Percentiles rank a stretch among this genome's conserved stretches.
Conservation (phyloP, 2,113 vertebrate species). For the Cervus canadensis region DNA sequence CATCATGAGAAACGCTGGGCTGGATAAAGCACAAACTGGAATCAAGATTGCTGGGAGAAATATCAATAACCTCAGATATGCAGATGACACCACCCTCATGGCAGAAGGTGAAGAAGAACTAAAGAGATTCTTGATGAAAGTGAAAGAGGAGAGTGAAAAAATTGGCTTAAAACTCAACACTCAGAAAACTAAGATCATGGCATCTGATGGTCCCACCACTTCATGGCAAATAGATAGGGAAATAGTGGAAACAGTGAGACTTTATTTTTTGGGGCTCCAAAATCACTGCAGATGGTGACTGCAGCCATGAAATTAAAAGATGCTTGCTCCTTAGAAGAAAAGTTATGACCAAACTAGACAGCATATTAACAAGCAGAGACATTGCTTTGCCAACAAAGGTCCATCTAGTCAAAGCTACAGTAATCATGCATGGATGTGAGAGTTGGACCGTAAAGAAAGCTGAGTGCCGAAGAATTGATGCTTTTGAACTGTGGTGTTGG, state of each 20-base stretch:
- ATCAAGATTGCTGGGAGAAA: background rate
- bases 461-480: background rate
- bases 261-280: background rate
- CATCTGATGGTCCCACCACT: background rate
- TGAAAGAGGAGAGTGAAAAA: background rate
- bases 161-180: background rate
- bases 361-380: background rate
- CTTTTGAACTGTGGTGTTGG: background rate
- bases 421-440: background rate
- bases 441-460: background rate
- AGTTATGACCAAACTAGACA: background rate
- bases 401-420: background rate
- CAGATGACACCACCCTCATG: background rate
- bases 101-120: background rate
- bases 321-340: background rate
- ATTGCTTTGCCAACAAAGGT: background rate
- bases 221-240: background rate
- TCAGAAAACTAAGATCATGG: background rate
- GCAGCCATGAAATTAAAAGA: background rate
- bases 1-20: background rate
- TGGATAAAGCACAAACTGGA: background rate
- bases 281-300: background rate
- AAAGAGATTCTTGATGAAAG: background rate
- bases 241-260: background rate
- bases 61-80: background rate